Percentiles rank a stretch among this genome's conserved stretches.
These are phyloP conservation scores for Pipa parva DNA, from an alignment of 2,113 vertebrate genomes.

Conservation along the genomic window DNA sequence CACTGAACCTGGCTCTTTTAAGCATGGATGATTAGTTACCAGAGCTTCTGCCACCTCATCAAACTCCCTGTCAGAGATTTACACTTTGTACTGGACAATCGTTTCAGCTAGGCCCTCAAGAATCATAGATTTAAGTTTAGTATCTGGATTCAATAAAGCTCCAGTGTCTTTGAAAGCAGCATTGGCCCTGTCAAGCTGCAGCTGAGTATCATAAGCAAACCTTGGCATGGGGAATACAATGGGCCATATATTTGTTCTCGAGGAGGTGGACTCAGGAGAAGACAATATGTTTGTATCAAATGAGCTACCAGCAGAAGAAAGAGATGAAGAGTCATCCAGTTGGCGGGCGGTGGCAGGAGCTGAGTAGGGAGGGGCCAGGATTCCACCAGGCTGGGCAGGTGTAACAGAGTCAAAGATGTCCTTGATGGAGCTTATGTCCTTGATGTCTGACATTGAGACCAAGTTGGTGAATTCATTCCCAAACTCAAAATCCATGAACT, in stretches of 20 bases:
- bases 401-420: neutral
- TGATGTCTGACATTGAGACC: neutral
- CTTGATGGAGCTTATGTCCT: neutral
- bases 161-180: neutral
- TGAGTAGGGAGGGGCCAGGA: neutral
- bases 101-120: neutral
- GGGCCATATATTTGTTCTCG: neutral
- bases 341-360: neutral
- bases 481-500: neutral
- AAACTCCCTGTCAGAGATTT: neutral
- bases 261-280: neutral
- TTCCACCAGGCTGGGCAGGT: neutral
- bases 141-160: neutral
- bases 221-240: neutral
- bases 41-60: neutral
- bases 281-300: neutral
- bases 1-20: neutral
- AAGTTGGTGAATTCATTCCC: neutral
- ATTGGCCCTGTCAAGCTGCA: neutral
- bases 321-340: neutral
- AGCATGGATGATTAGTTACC: neutral
- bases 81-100: neutral
- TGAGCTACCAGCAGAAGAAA: neutral
- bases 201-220: neutral
- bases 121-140: neutral